Conservation (phyloP, 2,888 invertebrate genomes). For the Choreutis nemorana region DNA sequence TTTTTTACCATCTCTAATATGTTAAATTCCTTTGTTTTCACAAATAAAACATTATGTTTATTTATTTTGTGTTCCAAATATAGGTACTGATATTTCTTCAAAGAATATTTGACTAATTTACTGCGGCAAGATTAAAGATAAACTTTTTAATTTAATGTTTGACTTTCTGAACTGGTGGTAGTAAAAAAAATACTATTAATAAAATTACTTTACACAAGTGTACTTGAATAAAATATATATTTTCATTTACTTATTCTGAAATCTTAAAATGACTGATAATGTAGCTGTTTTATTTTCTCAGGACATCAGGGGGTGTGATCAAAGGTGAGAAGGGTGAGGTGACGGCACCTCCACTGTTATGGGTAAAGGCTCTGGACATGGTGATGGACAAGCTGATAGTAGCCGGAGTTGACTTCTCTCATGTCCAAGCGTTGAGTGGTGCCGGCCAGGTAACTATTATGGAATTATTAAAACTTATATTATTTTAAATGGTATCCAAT, state of each 20-base stretch:
- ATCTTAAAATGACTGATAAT: not conserved
- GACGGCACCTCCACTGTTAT: constrained; percentile 88
- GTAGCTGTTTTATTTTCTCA: constrained; percentile 13
- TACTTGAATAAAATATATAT: not conserved
- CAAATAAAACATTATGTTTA: too few relatives aligned
- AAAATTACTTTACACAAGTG: not conserved
- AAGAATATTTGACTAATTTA: too few relatives aligned
- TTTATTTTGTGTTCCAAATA: too few relatives aligned
- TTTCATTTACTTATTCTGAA: not conserved
- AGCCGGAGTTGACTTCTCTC: constrained; percentile 82
- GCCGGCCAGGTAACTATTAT: constrained; percentile 79
- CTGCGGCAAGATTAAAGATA: too few relatives aligned
- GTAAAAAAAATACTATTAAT: too few relatives aligned
- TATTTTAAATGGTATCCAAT: not conserved
- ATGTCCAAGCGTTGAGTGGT: constrained; percentile 86
- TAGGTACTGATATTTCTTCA: too few relatives aligned
- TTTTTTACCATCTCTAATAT: too few relatives aligned
- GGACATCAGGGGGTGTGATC: constrained; percentile 66
- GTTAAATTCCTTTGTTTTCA: too few relatives aligned
- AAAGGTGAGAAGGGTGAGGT: constrained; percentile 62
- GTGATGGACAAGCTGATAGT: constrained; percentile 84
- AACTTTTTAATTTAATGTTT: too few relatives aligned
- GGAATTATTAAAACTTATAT: not conserved
- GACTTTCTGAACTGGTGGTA: too few relatives aligned
- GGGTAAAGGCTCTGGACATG: constrained; percentile 95